Percentiles rank a stretch among this genome's conserved stretches.
These are phyloP conservation scores for Pediacus dermestoides DNA, from an alignment of 2,888 invertebrate genomes.

Conservation along the genomic window DNA sequence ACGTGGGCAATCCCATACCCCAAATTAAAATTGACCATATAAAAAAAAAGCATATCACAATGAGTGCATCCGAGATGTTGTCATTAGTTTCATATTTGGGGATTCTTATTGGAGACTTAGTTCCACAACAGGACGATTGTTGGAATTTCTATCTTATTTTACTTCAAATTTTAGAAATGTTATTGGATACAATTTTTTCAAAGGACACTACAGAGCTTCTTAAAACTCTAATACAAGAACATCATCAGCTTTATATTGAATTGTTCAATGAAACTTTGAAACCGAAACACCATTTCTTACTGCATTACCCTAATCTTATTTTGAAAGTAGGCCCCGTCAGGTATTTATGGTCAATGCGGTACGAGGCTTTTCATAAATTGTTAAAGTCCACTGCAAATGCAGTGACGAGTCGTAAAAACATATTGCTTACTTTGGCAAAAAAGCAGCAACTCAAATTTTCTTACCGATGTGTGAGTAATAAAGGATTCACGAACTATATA, in stretches of 20 bases:
- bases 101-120: constrained; percentile 15
- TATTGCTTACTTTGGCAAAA: constrained; percentile 14
- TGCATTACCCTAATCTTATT: constrained; percentile 25
- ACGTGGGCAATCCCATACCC: constrained; percentile 15
- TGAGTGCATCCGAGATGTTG: constrained; percentile 16
- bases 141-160: constrained; percentile 19
- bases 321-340: constrained; percentile 20
- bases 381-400: constrained; percentile 19
- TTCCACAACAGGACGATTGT: constrained; percentile 9
- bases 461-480: constrained; percentile 9
- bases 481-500: constrained; percentile 1
- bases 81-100: constrained; percentile 17
- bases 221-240: constrained; percentile 19
- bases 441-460: constrained; percentile 15
- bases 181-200: constrained; percentile 11
- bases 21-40: constrained; percentile 13
- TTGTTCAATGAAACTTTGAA: constrained; percentile 18
- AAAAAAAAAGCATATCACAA: constrained; percentile 14
- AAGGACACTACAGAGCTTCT: constrained; percentile 11
- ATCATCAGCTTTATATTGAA: constrained; percentile 17
- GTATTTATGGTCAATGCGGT: constrained; percentile 21
- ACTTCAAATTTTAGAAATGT: constrained; percentile 17
- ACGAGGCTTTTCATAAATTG: constrained; percentile 23
- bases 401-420: constrained; percentile 18
- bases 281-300: constrained; percentile 26